Conservation (phyloP, 2,797 vertebrate species). For the Spheniscus humboldti region DNA sequence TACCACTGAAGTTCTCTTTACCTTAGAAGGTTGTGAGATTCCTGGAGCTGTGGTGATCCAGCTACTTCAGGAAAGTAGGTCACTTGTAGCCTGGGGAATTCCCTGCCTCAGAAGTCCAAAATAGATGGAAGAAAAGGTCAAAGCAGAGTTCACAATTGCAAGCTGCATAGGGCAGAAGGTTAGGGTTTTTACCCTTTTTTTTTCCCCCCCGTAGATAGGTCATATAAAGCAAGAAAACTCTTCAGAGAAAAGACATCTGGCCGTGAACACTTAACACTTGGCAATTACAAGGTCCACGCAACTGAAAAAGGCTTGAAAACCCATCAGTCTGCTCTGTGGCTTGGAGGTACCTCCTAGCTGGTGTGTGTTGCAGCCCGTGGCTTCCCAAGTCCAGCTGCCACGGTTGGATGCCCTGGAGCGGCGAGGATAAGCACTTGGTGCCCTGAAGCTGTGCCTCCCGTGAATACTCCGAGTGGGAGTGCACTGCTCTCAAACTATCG, state of each 20-base stretch:
- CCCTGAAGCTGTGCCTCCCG: background rate
- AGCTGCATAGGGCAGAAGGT: background rate
- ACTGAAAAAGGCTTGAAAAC: background rate
- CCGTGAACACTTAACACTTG: fast-evolving
- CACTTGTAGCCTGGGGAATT: background rate
- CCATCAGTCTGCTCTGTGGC: fast-evolving
- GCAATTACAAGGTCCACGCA: background rate
- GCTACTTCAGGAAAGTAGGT: background rate
- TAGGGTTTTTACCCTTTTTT: background rate
- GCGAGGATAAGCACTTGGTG: background rate
- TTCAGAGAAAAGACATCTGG: background rate
- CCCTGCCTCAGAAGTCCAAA: background rate
- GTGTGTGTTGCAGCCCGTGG: fast-evolving
- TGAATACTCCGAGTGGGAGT: background rate
- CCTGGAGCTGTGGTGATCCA: background rate
- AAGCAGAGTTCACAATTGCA: background rate
- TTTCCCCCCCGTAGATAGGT: fast-evolving
- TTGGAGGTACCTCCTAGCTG: background rate
- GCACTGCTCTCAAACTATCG: background rate
- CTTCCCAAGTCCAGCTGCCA: background rate
- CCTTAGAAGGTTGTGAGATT: background rate
- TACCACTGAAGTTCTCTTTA: background rate
- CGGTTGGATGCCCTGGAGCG: fast-evolving
- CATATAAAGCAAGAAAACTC: background rate
- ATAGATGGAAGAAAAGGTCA: background rate